Evolutionary conservation across 1,140 invertebrate genomes (phyloP).

Genomic region (Bombus confusus): DNA sequence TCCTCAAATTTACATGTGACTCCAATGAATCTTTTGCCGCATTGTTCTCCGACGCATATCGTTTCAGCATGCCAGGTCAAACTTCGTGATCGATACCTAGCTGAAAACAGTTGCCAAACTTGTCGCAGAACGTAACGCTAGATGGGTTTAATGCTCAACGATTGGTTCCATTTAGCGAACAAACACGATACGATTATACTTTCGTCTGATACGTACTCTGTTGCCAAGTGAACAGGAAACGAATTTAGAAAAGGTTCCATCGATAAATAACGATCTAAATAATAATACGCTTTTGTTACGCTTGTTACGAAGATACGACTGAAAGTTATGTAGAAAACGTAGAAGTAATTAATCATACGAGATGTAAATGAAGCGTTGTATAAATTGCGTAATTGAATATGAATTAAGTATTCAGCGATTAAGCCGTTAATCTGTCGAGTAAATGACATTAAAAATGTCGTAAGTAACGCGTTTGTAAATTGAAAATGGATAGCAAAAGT

Average conservation of each 20-base stretch:
- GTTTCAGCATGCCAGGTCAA: slow-evolving; percentile 45
- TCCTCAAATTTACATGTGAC: slow-evolving; percentile 6
- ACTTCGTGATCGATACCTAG: slow-evolving; percentile 54
- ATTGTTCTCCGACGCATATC: slow-evolving; percentile 38
- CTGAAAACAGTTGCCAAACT: slow-evolving; percentile 54
- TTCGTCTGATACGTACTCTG: neutral
- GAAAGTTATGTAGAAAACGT: neutral
- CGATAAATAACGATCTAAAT: neutral
- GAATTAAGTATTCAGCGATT: too few relatives aligned
- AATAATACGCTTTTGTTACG: too few relatives aligned
- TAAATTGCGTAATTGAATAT: too few relatives aligned
- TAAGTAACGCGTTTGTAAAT: too few relatives aligned
- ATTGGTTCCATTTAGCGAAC: slow-evolving; percentile 37
- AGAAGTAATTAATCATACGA: too few relatives aligned
- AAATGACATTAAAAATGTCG: too few relatives aligned
- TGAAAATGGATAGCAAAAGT: too few relatives aligned
- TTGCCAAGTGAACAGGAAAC: neutral
- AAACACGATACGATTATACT: slow-evolving; percentile 26
- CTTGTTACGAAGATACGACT: neutral
- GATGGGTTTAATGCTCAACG: slow-evolving; percentile 46
- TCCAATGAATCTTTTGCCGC: slow-evolving; percentile 37
- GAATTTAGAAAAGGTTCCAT: neutral
- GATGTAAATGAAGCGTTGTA: too few relatives aligned
- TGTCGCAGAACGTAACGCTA: slow-evolving; percentile 37
- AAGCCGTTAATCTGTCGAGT: too few relatives aligned